Conservation (phyloP, 2,797 vertebrate species). For the Psittacula echo region DNA sequence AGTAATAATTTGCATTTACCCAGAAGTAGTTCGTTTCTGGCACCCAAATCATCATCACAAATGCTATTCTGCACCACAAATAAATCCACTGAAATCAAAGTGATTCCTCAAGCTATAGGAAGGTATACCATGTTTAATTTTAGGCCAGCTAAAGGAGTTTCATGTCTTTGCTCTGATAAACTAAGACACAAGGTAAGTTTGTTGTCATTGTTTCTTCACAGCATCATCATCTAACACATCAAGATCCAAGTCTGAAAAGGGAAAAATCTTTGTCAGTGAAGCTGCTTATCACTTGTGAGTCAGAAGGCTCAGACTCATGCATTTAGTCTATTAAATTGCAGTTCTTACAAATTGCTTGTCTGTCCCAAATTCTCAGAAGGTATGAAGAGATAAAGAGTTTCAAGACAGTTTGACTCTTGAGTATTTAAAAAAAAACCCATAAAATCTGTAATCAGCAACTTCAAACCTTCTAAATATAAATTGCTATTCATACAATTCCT, state of each 20-base stretch:
- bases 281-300: not conserved
- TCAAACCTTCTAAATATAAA: not conserved
- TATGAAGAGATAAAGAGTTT: not conserved
- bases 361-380: not conserved
- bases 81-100: not conserved
- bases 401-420: not conserved
- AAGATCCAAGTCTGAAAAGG: not conserved
- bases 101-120: not conserved
- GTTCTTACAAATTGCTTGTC: not conserved
- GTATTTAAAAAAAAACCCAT: not conserved
- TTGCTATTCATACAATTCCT: not conserved
- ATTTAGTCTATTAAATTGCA: not conserved
- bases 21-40: not conserved
- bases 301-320: not conserved
- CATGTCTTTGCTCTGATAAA: not conserved
- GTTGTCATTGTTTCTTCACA: not conserved
- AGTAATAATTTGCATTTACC: not conserved
- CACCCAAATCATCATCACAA: not conserved
- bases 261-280: not conserved
- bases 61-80: not conserved
- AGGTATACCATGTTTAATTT: not conserved
- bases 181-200: not conserved
- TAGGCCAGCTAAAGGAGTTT: not conserved
- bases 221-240: not conserved
- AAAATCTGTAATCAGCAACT: not conserved